Conservation (phyloP, 1,140 invertebrate genomes). For the Procambarus clarkii region DNA sequence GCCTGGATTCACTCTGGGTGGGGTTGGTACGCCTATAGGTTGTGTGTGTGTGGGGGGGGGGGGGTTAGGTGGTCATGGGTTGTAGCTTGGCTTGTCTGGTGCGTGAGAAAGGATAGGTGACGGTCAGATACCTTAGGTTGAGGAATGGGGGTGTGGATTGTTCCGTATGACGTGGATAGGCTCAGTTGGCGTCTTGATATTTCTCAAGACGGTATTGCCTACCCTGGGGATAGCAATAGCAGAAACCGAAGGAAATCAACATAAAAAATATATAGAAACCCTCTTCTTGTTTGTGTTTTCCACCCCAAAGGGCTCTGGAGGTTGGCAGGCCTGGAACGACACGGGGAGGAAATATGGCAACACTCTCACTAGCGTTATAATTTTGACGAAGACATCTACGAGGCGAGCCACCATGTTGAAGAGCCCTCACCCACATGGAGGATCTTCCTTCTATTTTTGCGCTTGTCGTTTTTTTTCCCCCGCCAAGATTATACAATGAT, state of each 20-base stretch:
- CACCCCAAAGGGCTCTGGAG: too few species aligned
- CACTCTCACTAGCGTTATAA: neutral
- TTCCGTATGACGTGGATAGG: too few species aligned
- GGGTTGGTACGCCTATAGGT: neutral
- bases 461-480: neutral
- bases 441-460: neutral
- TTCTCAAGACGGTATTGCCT: too few species aligned
- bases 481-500: neutral
- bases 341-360: neutral
- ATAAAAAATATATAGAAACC: too few species aligned
- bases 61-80: neutral
- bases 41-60: neutral
- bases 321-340: neutral
- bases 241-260: too few species aligned
- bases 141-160: too few species aligned
- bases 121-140: too few species aligned
- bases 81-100: neutral
- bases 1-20: neutral
- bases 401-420: neutral
- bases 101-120: neutral
- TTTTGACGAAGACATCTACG: conserved; percentile 8
- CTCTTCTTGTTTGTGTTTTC: too few species aligned
- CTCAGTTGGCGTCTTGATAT: too few species aligned
- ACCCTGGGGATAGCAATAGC: too few species aligned
- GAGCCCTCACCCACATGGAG: neutral